Evolutionary conservation across 2,113 vertebrate genomes (phyloP).

Genomic region (Axis porcinus): DNA sequence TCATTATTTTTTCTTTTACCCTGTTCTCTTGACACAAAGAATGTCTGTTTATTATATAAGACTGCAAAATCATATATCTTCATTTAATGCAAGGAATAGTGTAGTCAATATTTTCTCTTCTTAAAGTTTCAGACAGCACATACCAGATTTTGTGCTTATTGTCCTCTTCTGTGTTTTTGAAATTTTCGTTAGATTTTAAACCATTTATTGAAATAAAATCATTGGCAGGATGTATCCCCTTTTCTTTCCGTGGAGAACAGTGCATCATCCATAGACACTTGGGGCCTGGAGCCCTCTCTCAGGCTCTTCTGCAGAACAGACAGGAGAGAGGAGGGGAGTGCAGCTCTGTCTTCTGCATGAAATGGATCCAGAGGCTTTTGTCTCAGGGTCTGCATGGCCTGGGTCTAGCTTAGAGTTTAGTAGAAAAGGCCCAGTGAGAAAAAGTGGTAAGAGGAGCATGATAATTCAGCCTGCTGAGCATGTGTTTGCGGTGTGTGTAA

Average conservation of each 20-base stretch:
- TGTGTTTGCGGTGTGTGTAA: background rate
- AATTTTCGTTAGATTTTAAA: background rate
- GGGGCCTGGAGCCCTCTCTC: background rate
- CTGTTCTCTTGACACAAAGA: background rate
- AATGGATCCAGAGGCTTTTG: background rate
- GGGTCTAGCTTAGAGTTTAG: background rate
- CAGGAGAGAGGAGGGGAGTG: background rate
- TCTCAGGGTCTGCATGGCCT: background rate
- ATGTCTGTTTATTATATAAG: background rate
- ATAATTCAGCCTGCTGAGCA: background rate
- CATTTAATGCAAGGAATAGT: background rate
- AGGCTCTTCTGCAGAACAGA: background rate
- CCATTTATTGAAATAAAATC: background rate
- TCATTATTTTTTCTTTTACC: background rate
- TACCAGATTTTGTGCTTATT: background rate
- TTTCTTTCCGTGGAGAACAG: background rate
- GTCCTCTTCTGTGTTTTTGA: slow-evolving; percentile 11
- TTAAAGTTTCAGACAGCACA: background rate
- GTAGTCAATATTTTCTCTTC: background rate
- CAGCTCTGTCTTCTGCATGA: background rate
- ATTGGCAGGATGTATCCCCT: background rate
- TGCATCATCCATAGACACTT: rapidly evolving
- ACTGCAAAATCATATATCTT: background rate
- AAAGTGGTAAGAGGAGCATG: background rate
- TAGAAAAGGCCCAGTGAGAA: background rate